These are phyloP conservation scores for Brachirus orientalis DNA, from an alignment of 2,113 vertebrate genomes.

Conservation along the genomic window DNA sequence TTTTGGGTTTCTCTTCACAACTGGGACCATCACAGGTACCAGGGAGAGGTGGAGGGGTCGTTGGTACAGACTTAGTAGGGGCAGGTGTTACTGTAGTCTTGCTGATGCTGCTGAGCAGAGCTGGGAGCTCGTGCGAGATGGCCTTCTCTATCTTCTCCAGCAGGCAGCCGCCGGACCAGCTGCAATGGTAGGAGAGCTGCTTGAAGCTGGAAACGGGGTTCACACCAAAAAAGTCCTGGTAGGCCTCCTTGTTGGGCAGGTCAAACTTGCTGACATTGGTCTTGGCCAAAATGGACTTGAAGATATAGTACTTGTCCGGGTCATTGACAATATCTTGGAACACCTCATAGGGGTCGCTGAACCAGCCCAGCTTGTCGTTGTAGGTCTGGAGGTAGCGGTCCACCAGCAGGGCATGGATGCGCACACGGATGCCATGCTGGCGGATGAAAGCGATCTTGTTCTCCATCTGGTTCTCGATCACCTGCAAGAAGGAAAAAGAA, in stretches of 20 bases:
- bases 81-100: slow-evolving; percentile 74
- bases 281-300: slow-evolving; percentile 98
- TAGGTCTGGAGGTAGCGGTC: slow-evolving; percentile 96
- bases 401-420: slow-evolving; percentile 94
- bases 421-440: slow-evolving; percentile 94
- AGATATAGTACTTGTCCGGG: slow-evolving; percentile 97
- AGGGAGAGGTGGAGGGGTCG: slow-evolving; percentile 63
- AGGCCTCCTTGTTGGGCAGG: slow-evolving; percentile 93
- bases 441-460: slow-evolving; percentile 99
- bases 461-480: slow-evolving; percentile 97
- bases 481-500: slow-evolving; percentile 55
- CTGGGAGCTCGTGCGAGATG: slow-evolving; percentile 91
- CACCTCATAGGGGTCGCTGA: slow-evolving; percentile 89
- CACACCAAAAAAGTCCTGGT: slow-evolving; percentile 98
- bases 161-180: slow-evolving; percentile 92
- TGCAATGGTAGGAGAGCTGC: slow-evolving; percentile 92
- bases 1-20: slow-evolving; percentile 91
- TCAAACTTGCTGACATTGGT: slow-evolving; percentile 99
- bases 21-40: slow-evolving; percentile 87
- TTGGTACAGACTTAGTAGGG: slow-evolving; percentile 29
- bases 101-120: slow-evolving; percentile 86
- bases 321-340: slow-evolving; percentile 96
- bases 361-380: slow-evolving; percentile 92
- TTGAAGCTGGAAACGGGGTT: slow-evolving; percentile 93
- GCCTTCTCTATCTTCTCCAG: slow-evolving; percentile 95